phyloP scores from a whole-genome alignment of 1,140 invertebrate species.

The Drosophila aff. region DNA sequence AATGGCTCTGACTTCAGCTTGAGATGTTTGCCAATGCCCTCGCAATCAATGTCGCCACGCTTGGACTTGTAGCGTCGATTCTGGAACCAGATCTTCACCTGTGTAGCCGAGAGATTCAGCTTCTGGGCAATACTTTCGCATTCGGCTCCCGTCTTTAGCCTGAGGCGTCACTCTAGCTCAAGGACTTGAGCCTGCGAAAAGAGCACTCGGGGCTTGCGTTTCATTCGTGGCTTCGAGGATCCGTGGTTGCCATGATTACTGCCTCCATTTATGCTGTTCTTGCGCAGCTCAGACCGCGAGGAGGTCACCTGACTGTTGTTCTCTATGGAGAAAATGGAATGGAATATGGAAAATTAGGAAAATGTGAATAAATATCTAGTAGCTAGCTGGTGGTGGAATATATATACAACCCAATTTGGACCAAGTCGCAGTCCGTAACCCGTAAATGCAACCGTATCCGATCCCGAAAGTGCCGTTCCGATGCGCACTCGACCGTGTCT shows the following conservation, averaged over 20 bases:
- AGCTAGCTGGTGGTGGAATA: not conserved
- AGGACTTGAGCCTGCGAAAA: constrained; percentile 98
- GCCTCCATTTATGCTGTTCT: constrained; percentile 86
- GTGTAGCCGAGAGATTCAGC: constrained; percentile 94
- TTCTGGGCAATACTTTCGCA: constrained; percentile 95
- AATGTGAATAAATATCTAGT: constrained; percentile 18
- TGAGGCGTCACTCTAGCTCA: constrained; percentile 96
- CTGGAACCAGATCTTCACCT: constrained; percentile 97
- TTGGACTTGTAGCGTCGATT: constrained; percentile 97
- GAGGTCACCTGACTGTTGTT: constrained; percentile 86
- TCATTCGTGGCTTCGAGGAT: constrained; percentile 87
- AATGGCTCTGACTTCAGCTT: constrained; percentile 62
- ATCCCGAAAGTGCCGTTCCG: constrained; percentile 51
- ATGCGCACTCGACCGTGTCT: constrained; percentile 78
- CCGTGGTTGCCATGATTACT: constrained; percentile 86
- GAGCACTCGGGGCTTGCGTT: constrained; percentile 96
- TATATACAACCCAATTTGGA: constrained; percentile 30
- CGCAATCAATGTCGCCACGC: constrained; percentile 89
- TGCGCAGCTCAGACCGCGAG: constrained; percentile 89
- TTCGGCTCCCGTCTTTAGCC: constrained; percentile 97
- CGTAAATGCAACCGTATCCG: constrained; percentile 30
- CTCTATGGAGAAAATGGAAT: constrained; percentile 42
- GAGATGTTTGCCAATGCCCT: constrained; percentile 84
- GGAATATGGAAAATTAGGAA: too few relatives aligned
- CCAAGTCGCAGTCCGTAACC: constrained; percentile 37